phyloP scores from a whole-genome alignment of 2,888 invertebrate species.

The Panorpa germanica region DNA sequence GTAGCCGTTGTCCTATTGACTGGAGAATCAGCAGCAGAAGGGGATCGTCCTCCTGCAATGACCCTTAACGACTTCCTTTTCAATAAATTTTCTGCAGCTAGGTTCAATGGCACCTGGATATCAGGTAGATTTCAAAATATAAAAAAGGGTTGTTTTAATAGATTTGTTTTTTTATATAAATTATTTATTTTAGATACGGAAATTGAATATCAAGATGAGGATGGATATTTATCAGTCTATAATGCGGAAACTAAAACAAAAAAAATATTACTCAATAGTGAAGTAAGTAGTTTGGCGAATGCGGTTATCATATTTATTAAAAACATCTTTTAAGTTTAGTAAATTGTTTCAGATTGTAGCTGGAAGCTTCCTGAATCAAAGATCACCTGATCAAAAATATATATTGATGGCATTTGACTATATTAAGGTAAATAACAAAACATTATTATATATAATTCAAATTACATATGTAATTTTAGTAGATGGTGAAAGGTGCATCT shows the following conservation, averaged over 20 bases:
- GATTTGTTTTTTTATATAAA: conserved; percentile 13
- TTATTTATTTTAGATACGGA: conserved; percentile 34
- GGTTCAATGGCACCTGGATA: conserved; percentile 70
- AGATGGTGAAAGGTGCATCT: no score
- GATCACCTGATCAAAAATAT: conserved; percentile 45
- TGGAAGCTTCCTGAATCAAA: conserved; percentile 29
- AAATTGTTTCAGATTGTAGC: conserved; percentile 17
- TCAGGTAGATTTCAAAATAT: conserved; percentile 34
- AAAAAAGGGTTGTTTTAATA: conserved; percentile 14
- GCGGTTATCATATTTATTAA: conserved; percentile 15
- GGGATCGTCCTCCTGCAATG: conserved; percentile 22
- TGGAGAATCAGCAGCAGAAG: conserved; percentile 11
- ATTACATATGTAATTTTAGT: background rate
- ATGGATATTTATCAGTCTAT: conserved; percentile 24
- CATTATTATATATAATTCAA: background rate
- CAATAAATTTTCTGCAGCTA: conserved; percentile 40
- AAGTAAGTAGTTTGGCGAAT: conserved; percentile 20
- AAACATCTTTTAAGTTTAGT: background rate
- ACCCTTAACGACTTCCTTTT: conserved; percentile 52
- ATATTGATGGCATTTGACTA: conserved; percentile 40
- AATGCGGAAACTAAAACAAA: conserved; percentile 16
- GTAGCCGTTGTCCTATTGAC: conserved; percentile 36
- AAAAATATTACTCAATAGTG: conserved; percentile 15
- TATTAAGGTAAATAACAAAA: conserved; percentile 32
- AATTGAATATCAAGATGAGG: conserved; percentile 37